Percentiles rank a stretch among this genome's conserved stretches.
These are phyloP conservation scores for Aldrovandia affinis DNA, from an alignment of 2,797 vertebrate genomes.

Conservation along the genomic window DNA sequence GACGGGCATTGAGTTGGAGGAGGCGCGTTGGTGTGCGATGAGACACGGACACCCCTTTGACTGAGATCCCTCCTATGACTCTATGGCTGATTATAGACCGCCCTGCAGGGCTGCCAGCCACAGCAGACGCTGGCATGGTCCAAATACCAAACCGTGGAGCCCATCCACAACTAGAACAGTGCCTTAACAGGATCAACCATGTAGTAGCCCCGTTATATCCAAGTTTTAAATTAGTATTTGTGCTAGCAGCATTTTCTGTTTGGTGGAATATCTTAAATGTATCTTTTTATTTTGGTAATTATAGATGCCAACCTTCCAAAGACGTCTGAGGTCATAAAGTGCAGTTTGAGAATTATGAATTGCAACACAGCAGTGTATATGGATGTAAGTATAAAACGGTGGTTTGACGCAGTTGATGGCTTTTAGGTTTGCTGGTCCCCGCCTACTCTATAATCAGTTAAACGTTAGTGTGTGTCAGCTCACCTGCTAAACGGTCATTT, in stretches of 20 bases:
- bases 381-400: constrained; percentile 43
- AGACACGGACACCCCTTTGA: no score
- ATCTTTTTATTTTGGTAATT: background rate
- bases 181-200: background rate
- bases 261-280: background rate
- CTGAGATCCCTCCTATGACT: no score
- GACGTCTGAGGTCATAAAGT: constrained; percentile 43
- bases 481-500: no score
- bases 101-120: no score
- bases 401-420: background rate
- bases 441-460: background rate
- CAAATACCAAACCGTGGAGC: no score
- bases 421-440: background rate
- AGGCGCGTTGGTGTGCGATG: no score
- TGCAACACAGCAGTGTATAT: constrained; percentile 42
- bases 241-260: background rate
- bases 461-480: no score
- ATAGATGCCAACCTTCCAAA: constrained; percentile 20
- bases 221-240: background rate
- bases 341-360: constrained; percentile 49
- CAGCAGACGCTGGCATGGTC: no score
- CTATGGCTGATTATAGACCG: no score
- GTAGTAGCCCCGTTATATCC: background rate
- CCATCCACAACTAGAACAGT: no score
- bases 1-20: no score